These are phyloP conservation scores for Apocrypta bakeri DNA, from an alignment of 1,140 invertebrate species.

Conservation along the genomic window DNA sequence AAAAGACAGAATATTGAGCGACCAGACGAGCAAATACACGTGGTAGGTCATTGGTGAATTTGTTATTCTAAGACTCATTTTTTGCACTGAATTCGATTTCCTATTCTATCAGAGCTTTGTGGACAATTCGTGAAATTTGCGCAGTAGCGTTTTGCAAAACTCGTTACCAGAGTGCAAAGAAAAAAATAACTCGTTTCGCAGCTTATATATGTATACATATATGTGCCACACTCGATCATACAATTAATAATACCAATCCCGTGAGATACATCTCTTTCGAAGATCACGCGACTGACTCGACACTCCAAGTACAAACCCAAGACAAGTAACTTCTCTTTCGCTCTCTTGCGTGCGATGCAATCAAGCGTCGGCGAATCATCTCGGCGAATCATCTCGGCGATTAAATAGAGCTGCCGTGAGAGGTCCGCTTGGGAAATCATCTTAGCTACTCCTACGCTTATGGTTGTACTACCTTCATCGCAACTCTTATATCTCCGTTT, in stretches of 20 bases:
- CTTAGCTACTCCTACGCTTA: slow-evolving; percentile 55
- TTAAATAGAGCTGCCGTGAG: slow-evolving; percentile 54
- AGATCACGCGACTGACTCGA: background rate
- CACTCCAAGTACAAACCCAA: background rate
- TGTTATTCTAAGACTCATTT: background rate
- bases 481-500: background rate
- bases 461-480: background rate
- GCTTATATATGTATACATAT: no score
- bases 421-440: slow-evolving; percentile 68
- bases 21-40: background rate
- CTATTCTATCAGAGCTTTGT: background rate
- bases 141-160: no score
- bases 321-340: background rate
- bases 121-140: no score
- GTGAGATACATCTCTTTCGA: background rate
- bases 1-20: background rate
- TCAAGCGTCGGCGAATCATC: slow-evolving; percentile 56
- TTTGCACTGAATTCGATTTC: background rate
- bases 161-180: no score
- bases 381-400: slow-evolving; percentile 58
- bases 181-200: no score
- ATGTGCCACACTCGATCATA: no score
- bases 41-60: background rate
- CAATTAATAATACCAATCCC: no score
- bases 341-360: slow-evolving; percentile 41